Percentiles rank a stretch among this genome's conserved stretches.
Conservation (phyloP, 2,797 vertebrate genomes). For the Moxostoma hubbsi region DNA sequence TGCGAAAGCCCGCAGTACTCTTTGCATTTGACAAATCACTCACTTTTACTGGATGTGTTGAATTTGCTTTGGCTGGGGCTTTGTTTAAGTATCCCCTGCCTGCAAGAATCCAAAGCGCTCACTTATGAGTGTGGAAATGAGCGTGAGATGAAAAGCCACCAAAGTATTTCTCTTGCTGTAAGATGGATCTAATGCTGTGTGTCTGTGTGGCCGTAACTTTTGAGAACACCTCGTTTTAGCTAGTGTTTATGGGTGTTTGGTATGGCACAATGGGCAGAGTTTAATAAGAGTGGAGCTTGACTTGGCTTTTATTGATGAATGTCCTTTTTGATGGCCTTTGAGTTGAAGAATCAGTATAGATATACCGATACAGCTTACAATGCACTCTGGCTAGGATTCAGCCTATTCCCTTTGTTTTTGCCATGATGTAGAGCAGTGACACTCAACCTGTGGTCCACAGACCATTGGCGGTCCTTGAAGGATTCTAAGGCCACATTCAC, state of each 20-base stretch:
- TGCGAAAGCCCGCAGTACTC: conserved; percentile 50
- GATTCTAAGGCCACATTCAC: too few relatives aligned
- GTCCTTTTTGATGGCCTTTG: conserved; percentile 21
- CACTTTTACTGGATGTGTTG: conserved; percentile 59
- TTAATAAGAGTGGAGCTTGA: conserved; percentile 40
- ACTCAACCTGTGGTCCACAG: too few relatives aligned
- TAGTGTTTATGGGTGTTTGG: conserved; percentile 56
- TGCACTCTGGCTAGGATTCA: conserved; percentile 7
- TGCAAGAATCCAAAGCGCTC: conserved; percentile 46
- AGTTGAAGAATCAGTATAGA: conserved; percentile 39
- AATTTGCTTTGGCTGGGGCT: conserved; percentile 59
- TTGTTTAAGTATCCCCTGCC: conserved; percentile 58
- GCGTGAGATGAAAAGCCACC: conserved; percentile 47
- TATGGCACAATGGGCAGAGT: conserved; percentile 48
- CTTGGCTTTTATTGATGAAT: conserved; percentile 35
- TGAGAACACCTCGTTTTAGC: conserved; percentile 40
- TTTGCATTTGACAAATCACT: conserved; percentile 58
- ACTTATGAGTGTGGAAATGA: conserved; percentile 51
- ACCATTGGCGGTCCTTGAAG: too few relatives aligned
- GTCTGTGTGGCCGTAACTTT: conserved; percentile 53
- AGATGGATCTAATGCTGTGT: conserved; percentile 27
- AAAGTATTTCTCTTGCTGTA: conserved; percentile 50
- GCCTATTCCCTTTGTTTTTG: conserved; percentile 13
- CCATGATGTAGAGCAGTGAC: conserved; percentile 1
- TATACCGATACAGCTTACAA: not conserved